phyloP scores from a whole-genome alignment of 1,140 invertebrate genomes.

The Drosophila insularis region DNA sequence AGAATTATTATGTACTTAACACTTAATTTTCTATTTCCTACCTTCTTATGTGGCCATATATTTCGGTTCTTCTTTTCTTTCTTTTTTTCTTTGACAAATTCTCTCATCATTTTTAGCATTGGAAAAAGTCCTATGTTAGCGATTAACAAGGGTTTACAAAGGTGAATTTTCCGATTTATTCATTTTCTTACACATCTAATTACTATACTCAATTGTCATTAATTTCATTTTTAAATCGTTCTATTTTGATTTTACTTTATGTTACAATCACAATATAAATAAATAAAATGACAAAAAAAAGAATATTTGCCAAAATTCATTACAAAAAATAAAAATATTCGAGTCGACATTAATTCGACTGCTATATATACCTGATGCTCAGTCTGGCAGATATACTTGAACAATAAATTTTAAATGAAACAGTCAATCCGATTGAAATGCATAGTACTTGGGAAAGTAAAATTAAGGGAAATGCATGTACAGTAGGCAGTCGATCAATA shows the following conservation, averaged over 20 bases:
- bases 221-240: constrained; percentile 12
- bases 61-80: constrained; percentile 63
- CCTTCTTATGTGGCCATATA: constrained; percentile 54
- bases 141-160: constrained; percentile 94
- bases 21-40: constrained; percentile 26
- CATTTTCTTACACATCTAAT: constrained; percentile 48
- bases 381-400: not conserved
- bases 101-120: constrained; percentile 81
- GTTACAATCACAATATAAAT: constrained; percentile 4
- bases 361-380: not conserved
- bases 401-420: not conserved
- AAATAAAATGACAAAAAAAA: constrained; percentile 19
- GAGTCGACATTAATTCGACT: not conserved
- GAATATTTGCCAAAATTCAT: not conserved
- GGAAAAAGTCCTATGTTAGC: constrained; percentile 90
- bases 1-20: constrained; percentile 32
- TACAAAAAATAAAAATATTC: not conserved
- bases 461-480: too few relatives aligned
- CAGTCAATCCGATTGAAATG: not conserved
- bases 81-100: constrained; percentile 46
- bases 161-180: constrained; percentile 84
- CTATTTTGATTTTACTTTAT: not conserved
- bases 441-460: too few relatives aligned
- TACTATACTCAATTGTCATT: constrained; percentile 37
- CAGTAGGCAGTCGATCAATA: too few relatives aligned